Evolutionary conservation across 2,888 invertebrate genomes (phyloP).

Genomic region (Timema cristinae): DNA sequence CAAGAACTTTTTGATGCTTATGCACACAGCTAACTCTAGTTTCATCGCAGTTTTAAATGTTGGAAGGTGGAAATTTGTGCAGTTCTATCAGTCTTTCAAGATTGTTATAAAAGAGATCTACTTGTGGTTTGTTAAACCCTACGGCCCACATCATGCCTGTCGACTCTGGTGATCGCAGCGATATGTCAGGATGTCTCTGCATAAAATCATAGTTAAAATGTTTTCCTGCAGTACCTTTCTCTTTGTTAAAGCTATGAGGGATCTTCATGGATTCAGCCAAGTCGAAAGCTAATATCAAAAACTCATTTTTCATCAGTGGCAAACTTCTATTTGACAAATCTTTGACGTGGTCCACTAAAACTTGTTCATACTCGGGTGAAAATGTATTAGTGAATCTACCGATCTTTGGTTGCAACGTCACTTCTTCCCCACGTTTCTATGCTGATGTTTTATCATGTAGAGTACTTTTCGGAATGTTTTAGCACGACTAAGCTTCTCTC

Average conservation of each 20-base stretch:
- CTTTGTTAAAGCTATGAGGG: constrained; percentile 1
- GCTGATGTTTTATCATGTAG: neutral
- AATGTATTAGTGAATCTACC: constrained; percentile 5
- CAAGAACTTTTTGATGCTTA: too few relatives aligned
- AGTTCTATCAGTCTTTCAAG: too few relatives aligned
- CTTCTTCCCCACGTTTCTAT: neutral
- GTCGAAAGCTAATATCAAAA: neutral
- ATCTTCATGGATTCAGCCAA: neutral
- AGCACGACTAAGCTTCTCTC: constrained; percentile 1
- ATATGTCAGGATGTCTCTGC: too few relatives aligned
- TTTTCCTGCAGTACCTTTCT: neutral
- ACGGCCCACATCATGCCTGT: too few relatives aligned
- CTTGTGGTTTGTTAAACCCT: too few relatives aligned
- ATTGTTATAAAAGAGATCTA: too few relatives aligned
- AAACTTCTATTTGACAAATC: neutral
- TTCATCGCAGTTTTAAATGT: too few relatives aligned
- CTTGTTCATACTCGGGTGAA: neutral
- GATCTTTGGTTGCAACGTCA: neutral
- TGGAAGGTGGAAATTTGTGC: too few relatives aligned
- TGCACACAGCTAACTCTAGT: too few relatives aligned
- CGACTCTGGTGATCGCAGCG: too few relatives aligned
- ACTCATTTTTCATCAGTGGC: constrained; percentile 3
- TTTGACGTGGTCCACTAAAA: too few relatives aligned
- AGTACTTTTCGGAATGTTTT: neutral
- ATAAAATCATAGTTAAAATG: neutral